Evolutionary conservation across 2,888 invertebrate genomes (phyloP).

Genomic region (Heliothis peltigera): DNA sequence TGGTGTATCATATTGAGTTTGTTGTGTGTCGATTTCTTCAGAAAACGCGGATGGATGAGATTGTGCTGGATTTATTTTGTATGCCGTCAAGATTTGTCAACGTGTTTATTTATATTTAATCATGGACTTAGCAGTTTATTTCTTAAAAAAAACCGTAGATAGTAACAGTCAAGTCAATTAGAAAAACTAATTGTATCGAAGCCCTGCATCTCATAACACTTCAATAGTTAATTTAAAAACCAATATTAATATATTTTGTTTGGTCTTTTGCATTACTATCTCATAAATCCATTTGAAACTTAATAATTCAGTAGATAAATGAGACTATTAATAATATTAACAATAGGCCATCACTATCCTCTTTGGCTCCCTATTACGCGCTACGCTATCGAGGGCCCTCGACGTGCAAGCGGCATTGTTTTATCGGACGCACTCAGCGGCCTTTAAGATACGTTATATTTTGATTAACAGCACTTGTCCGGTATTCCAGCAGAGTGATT

Average conservation of each 20-base stretch:
- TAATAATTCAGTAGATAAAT: conserved; percentile 24
- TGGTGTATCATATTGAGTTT: conserved; percentile 51
- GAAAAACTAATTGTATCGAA: not conserved
- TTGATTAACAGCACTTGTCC: conserved; percentile 59
- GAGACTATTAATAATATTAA: conserved; percentile 36
- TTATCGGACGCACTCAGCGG: conserved; percentile 68
- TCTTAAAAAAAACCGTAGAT: not conserved
- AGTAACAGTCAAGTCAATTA: not conserved
- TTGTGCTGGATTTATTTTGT: conserved; percentile 31
- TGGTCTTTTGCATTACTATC: not conserved
- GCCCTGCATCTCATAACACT: no score
- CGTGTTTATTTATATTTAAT: conserved; percentile 43
- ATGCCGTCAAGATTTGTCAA: conserved; percentile 24
- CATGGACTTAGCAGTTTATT: conserved; percentile 8
- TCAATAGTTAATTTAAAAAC: not conserved
- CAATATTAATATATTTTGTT: not conserved
- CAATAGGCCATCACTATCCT: conserved; percentile 39
- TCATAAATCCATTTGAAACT: not conserved
- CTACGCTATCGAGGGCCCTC: conserved; percentile 65
- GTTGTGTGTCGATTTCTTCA: conserved; percentile 40
- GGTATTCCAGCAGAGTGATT: conserved; percentile 26
- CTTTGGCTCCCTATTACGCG: conserved; percentile 55
- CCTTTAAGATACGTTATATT: conserved; percentile 63
- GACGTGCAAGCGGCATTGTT: conserved; percentile 71
- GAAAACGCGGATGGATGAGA: conserved; percentile 12